These are phyloP conservation scores for Macrotrachela quadricornifera DNA, from an alignment of 1,140 invertebrate genomes.

Conservation along the genomic window DNA sequence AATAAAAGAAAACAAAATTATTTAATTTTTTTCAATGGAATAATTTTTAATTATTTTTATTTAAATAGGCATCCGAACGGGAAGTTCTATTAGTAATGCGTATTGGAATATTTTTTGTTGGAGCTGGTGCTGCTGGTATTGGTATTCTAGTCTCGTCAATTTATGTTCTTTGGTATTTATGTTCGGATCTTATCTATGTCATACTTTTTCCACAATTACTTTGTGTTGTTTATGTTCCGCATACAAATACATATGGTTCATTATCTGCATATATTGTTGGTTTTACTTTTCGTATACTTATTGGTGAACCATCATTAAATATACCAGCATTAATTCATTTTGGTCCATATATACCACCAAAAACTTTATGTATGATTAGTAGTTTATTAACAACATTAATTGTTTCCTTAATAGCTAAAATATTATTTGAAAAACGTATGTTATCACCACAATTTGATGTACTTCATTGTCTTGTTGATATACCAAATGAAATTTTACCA, in stretches of 20 bases:
- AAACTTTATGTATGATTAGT: conserved; percentile 36
- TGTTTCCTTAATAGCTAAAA: conserved; percentile 32
- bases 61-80: conserved; percentile 58
- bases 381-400: conserved; percentile 40
- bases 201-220: conserved; percentile 92
- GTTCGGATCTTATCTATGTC: conserved; percentile 87
- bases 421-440: conserved; percentile 31
- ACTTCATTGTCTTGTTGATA: conserved; percentile 50
- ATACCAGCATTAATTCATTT: conserved; percentile 61
- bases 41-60: background rate
- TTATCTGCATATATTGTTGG: conserved; percentile 59
- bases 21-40: background rate
- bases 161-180: conserved; percentile 85
- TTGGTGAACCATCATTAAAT: conserved; percentile 62
- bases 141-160: conserved; percentile 85
- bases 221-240: conserved; percentile 81
- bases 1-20: conserved; percentile 59
- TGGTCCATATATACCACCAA: conserved; percentile 48
- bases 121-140: conserved; percentile 72
- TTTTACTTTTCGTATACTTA: conserved; percentile 55
- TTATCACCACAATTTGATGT: conserved; percentile 23
- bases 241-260: conserved; percentile 74
- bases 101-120: conserved; percentile 70
- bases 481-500: conserved; percentile 44
- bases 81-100: conserved; percentile 97